These are phyloP conservation scores for Adineta ricciae DNA, from an alignment of 2,888 invertebrate genomes.

Conservation along the genomic window DNA sequence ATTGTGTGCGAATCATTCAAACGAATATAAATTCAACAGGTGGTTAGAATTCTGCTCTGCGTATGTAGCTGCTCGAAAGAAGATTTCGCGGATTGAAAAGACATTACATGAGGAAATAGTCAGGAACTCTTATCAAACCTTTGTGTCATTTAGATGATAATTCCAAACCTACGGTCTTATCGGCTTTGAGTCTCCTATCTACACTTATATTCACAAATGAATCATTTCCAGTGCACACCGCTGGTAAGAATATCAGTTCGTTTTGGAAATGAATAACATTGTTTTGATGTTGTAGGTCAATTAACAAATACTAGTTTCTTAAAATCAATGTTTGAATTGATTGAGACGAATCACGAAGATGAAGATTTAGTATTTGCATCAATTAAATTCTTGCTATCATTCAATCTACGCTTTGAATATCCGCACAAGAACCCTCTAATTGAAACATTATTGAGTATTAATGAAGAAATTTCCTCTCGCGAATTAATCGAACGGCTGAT, in stretches of 20 bases:
- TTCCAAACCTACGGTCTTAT: neutral
- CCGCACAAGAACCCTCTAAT: neutral
- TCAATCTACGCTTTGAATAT: conserved; percentile 11
- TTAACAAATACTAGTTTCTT: neutral
- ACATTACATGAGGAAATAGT: no score
- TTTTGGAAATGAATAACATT: neutral
- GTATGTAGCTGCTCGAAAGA: neutral
- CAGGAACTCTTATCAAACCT: neutral
- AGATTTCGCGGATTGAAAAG: neutral
- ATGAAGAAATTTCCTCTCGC: neutral
- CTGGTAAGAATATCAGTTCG: neutral
- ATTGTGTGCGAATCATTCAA: conserved; percentile 5
- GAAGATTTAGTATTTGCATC: neutral
- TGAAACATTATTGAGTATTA: neutral
- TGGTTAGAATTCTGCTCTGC: neutral
- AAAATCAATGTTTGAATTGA: neutral
- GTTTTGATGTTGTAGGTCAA: neutral
- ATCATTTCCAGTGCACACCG: neutral
- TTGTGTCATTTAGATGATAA: neutral
- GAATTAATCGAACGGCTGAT: conserved; percentile 15
- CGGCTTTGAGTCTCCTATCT: neutral
- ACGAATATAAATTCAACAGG: neutral
- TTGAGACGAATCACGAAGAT: neutral
- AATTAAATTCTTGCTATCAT: conserved; percentile 3
- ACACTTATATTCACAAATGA: neutral